Evolutionary conservation across 2,797 vertebrate species (phyloP).

Genomic region (Ptychadena robeensis): DNA sequence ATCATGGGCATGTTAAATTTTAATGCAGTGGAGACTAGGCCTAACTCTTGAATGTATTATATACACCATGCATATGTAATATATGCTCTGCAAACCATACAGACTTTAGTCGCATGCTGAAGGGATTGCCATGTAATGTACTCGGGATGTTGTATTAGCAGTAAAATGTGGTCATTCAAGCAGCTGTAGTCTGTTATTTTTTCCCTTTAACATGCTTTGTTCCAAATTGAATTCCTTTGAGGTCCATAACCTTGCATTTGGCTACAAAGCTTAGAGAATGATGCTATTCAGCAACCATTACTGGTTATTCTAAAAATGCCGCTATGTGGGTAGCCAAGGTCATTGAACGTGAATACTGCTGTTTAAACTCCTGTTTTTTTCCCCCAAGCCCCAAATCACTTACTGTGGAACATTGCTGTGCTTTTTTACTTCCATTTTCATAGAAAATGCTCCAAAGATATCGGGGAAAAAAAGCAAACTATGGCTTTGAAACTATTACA

Average conservation of each 20-base stretch:
- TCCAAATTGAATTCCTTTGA: slow-evolving; percentile 57
- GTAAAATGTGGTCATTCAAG: slow-evolving; percentile 26
- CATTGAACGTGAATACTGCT: slow-evolving; percentile 2
- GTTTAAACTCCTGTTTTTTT: background rate
- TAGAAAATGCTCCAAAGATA: background rate
- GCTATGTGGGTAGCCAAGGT: slow-evolving; percentile 44
- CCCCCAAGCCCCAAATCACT: background rate
- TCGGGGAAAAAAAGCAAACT: background rate
- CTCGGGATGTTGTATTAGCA: slow-evolving; percentile 1
- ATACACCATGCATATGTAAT: too few relatives aligned
- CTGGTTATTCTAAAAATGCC: slow-evolving; percentile 56
- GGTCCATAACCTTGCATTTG: slow-evolving; percentile 54
- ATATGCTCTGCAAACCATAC: too few relatives aligned
- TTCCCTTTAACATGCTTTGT: background rate
- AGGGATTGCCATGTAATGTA: too few relatives aligned
- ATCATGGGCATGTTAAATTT: too few relatives aligned
- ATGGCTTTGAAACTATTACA: background rate
- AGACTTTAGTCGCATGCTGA: too few relatives aligned
- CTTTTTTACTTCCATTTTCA: background rate
- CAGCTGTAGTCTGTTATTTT: slow-evolving; percentile 50
- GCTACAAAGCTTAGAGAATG: slow-evolving; percentile 14
- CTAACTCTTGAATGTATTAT: too few relatives aligned
- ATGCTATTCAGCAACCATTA: slow-evolving; percentile 35
- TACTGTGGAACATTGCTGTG: background rate
- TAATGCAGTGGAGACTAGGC: too few relatives aligned